A percentile compares a stretch with the other conserved stretches of the same genome.
These are phyloP conservation scores for Colius striatus DNA, from an alignment of 2,113 vertebrate genomes.

Conservation along the genomic window DNA sequence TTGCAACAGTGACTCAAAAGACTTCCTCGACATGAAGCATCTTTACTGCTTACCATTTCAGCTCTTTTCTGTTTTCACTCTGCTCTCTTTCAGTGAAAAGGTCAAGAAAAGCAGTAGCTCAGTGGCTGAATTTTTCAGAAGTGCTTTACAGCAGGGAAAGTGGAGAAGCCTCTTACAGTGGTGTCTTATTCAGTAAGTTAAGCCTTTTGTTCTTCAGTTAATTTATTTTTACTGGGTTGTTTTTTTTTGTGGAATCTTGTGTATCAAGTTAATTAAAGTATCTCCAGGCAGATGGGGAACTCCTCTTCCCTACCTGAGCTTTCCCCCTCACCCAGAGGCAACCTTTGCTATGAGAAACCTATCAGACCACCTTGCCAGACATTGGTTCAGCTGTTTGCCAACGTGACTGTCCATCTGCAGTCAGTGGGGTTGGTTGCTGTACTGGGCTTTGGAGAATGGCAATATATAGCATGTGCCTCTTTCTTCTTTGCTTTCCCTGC, in stretches of 20 bases:
- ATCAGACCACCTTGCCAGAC: neutral
- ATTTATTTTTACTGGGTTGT: neutral
- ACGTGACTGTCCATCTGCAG: neutral
- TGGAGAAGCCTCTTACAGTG: neutral
- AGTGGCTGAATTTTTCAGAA: slow-evolving; percentile 50
- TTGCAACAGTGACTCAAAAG: slow-evolving; percentile 40
- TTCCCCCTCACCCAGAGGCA: neutral
- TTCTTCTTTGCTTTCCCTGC: neutral
- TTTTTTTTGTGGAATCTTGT: neutral
- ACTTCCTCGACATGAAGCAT: slow-evolving; percentile 44
- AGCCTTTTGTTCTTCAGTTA: slow-evolving; percentile 19
- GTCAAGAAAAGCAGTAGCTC: slow-evolving; percentile 64
- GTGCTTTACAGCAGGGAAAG: slow-evolving; percentile 48
- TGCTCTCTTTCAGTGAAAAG: slow-evolving; percentile 44
- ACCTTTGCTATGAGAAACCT: neutral
- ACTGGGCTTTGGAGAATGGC: neutral
- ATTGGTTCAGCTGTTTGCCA: neutral
- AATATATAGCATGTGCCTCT: accelerated
- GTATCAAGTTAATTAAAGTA: neutral
- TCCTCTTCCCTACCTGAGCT: neutral
- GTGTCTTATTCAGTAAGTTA: slow-evolving; percentile 42
- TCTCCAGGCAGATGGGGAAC: neutral
- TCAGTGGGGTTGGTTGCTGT: neutral
- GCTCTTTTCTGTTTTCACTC: slow-evolving; percentile 57
- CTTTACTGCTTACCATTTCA: slow-evolving; percentile 44